Evolutionary conservation across 2,888 invertebrate genomes (phyloP), one percentile per base, ranked within the genome.

Genomic region (Sacculina carcini): DNA sequence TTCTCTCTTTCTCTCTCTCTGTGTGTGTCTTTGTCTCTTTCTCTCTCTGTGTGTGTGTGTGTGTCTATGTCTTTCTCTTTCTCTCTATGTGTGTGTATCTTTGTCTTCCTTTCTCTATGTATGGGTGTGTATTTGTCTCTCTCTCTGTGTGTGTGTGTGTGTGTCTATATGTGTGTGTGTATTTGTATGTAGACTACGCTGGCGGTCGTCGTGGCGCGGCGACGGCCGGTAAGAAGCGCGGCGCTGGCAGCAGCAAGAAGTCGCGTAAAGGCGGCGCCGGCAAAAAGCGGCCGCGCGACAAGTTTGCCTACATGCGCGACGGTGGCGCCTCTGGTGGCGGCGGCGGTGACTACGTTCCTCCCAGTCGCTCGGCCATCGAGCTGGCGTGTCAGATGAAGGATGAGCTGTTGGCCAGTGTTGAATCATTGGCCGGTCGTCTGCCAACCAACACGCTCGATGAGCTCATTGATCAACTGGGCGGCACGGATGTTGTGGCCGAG

Each of bases 401-500:
- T 60, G 83, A 92, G 58, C 69, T 98, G 38, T 66, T 98, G 56
- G 72, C 73, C 56, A 75, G 77, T 62, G 79, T 98, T 53, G 92
- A 96, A 65, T 69, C 73, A 26, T 70, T 96, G 2, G 94, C 92
- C 5, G 77, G 80, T 1, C 73, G 75, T 23, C 69, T 99, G 58
- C 98, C 98, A 6, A 84, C 94, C 36, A 98, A 99, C 67, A 94
- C 98, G 1, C 71, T 99, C 42, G 98, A 99, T 72, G 92, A 98
- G 65, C 72, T 98, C 12, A 96, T 99, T 56, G 96, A 99, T 67
- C 89, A 92, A 63, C 73, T 98, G 10, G 98, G 98, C 47, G 98
- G 98, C 2, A 85, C 94, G 0, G 89, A 92, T 59, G 85, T 86
- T 67, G 98, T 98, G 0, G 96, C 98, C 0, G 96, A 98, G 73